These are phyloP conservation scores for Vannuccia rotundouncinata DNA, from an alignment of 2,888 invertebrate species.

Conservation along the genomic window DNA sequence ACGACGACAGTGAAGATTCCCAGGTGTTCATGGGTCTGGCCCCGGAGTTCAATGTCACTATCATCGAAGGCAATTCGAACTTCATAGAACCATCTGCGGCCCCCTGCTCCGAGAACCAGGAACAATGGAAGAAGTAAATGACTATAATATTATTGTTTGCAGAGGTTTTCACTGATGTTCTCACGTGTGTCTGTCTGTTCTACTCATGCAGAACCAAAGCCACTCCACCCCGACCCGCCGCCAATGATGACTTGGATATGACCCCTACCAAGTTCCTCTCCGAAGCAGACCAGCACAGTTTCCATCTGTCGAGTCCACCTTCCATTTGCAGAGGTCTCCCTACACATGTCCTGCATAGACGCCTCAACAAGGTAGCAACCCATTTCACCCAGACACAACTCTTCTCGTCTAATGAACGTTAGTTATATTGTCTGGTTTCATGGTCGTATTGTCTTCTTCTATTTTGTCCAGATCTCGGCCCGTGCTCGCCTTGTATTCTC, in stretches of 20 bases:
- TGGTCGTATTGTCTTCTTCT: no score
- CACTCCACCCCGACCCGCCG: not conserved
- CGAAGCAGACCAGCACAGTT: not conserved
- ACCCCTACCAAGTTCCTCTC: not conserved
- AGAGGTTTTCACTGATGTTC: not conserved
- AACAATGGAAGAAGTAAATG: not conserved
- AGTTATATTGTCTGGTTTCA: no score
- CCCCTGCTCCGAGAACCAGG: not conserved
- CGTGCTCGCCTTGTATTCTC: not conserved
- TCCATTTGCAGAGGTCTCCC: not conserved
- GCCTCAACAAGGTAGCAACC: not conserved
- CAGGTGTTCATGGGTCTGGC: not conserved
- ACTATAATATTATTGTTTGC: no score
- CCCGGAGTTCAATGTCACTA: not conserved
- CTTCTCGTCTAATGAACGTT: no score
- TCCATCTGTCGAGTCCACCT: not conserved
- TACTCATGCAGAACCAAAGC: not conserved
- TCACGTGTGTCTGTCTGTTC: not conserved
- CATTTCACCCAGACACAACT: no score
- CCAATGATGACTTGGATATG: not conserved
- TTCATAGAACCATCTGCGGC: not conserved
- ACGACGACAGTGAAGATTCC: not conserved
- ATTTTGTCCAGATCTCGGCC: not conserved
- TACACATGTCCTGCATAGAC: not conserved
- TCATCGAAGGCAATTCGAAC: not conserved